Conservation (phyloP, 2,797 vertebrate species). For the Spea hammondii region DNA sequence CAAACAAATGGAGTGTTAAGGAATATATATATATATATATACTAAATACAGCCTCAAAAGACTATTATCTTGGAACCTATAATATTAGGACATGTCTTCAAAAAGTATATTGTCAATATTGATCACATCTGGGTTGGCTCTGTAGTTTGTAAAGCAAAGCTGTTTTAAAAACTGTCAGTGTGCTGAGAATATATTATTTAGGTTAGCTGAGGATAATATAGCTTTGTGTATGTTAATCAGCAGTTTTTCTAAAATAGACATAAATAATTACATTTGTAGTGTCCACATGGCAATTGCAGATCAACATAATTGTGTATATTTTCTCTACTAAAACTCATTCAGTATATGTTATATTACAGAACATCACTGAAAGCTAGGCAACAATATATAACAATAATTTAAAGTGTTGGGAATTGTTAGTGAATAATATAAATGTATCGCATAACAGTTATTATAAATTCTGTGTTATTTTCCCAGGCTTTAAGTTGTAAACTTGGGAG, state of each 20-base stretch:
- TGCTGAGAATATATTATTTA: conserved; percentile 36
- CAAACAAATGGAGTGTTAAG: no score
- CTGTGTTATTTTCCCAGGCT: conserved; percentile 12
- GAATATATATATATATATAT: no score
- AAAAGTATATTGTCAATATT: background rate
- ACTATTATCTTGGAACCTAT: no score
- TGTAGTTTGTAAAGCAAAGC: conserved; percentile 36
- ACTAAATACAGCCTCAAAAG: no score
- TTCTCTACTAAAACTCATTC: conserved; percentile 23
- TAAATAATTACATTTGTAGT: conserved; percentile 42
- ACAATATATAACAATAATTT: conserved; percentile 6
- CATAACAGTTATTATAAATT: conserved; percentile 1
- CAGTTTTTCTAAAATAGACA: conserved; percentile 35
- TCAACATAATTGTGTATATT: conserved; percentile 39
- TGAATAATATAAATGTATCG: conserved; percentile 7
- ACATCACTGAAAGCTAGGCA: conserved; percentile 27
- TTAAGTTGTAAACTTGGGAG: background rate
- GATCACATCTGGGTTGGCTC: conserved; percentile 38
- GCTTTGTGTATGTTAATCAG: conserved; percentile 46
- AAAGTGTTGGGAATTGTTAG: conserved; percentile 41
- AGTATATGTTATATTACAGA: conserved; percentile 12
- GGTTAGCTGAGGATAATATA: conserved; percentile 50
- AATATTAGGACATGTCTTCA: no score
- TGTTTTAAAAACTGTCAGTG: conserved; percentile 49
- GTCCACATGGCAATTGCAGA: conserved; percentile 25